A percentile compares a stretch with the other conserved stretches of the same genome.
Evolutionary conservation across 2,888 invertebrate genomes (phyloP).

Genomic region (Volucella inflata): DNA sequence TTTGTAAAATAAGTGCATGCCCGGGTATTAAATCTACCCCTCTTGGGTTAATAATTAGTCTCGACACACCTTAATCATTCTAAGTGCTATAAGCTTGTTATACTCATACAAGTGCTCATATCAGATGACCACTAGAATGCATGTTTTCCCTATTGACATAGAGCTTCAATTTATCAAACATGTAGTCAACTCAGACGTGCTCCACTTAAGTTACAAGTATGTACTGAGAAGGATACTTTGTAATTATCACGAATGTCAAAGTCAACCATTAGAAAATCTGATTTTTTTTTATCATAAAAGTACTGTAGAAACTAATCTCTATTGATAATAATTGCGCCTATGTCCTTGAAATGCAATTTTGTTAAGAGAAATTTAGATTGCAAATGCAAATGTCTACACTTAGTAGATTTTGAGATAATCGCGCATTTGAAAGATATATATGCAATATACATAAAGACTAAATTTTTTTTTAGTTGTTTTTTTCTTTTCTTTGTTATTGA

Average conservation of each 20-base stretch:
- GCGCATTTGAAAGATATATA: neutral
- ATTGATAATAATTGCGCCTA: conserved; percentile 9
- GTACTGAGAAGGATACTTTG: neutral
- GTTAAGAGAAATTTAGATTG: neutral
- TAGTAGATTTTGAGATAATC: neutral
- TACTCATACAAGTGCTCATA: neutral
- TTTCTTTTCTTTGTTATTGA: neutral
- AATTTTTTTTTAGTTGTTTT: neutral
- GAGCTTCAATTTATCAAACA: neutral
- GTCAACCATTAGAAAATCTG: neutral
- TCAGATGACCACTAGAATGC: neutral
- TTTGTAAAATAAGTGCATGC: neutral
- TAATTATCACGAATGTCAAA: conserved; percentile 24
- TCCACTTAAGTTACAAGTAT: neutral
- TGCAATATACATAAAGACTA: too few species aligned
- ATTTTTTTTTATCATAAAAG: neutral
- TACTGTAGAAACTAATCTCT: neutral
- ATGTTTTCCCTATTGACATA: neutral
- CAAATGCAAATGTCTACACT: conserved; percentile 8
- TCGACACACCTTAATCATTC: neutral
- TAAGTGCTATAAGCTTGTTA: neutral
- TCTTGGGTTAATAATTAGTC: neutral
- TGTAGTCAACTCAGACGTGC: neutral
- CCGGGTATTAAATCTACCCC: neutral
- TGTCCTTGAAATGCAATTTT: neutral